A percentile compares a stretch with the other conserved stretches of the same genome.
These are phyloP conservation scores for pig (Sus scrofa) DNA, from an alignment of 2,113 vertebrate genomes.

Conservation along the genomic window T2T-Sscrofa CM000824.6:40244501-40245000, in stretches of 20 bases:
- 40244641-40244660: constrained; percentile 13
- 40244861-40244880: constrained; percentile 51
- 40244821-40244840: constrained; percentile 53
- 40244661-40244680: neutral
- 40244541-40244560: constrained; percentile 15
- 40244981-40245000: neutral
- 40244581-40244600: neutral
- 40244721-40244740: neutral
- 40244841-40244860: constrained; percentile 43
- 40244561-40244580: neutral
- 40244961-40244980: constrained; percentile 13
- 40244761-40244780: constrained; percentile 34
- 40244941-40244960: neutral
- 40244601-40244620: constrained; percentile 5
- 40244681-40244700: neutral
- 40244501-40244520: constrained; percentile 24
- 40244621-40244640: constrained; percentile 22
- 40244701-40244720: neutral
- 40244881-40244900: constrained; percentile 48
- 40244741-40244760: neutral
- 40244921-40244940: constrained; percentile 47
- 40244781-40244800: neutral
- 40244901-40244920: constrained; percentile 14
- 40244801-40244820: constrained; percentile 6
- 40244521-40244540: constrained; percentile 10